Conservation (phyloP, 2,797 vertebrate species). For the Euphonia xanthogaster region DNA sequence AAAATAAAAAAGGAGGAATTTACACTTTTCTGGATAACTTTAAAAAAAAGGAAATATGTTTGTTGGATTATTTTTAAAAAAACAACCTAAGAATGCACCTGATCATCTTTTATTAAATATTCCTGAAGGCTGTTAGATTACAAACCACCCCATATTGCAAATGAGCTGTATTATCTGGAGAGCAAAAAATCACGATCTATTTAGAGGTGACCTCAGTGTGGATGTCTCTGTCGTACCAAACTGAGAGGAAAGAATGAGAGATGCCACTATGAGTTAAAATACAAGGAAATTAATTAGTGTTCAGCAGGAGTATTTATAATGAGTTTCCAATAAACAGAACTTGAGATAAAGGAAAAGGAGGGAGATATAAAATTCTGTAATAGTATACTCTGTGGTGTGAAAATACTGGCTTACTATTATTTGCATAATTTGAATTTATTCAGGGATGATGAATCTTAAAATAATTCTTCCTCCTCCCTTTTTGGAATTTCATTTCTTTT, state of each 20-base stretch:
- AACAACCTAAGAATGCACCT: neutral
- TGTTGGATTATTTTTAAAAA: neutral
- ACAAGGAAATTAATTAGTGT: neutral
- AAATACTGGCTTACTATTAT: neutral
- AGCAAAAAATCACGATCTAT: neutral
- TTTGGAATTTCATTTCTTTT: neutral
- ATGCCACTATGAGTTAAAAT: neutral
- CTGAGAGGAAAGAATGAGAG: neutral
- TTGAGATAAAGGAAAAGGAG: slow-evolving; percentile 52
- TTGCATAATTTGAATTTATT: slow-evolving; percentile 20
- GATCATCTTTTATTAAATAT: neutral
- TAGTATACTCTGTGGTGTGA: neutral
- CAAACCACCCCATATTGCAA: neutral
- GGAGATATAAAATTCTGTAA: slow-evolving; percentile 3
- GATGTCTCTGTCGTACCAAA: neutral
- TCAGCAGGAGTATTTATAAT: neutral
- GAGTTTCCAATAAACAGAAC: slow-evolving; percentile 11
- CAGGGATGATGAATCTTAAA: neutral
- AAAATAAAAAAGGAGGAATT: neutral
- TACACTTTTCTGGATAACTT: neutral
- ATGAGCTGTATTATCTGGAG: neutral
- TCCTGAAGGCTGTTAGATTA: neutral
- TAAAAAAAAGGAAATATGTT: neutral
- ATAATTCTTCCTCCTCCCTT: neutral
- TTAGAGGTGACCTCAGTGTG: neutral